Conservation (phyloP, 2,888 invertebrate species). For the Thera britannica region DNA sequence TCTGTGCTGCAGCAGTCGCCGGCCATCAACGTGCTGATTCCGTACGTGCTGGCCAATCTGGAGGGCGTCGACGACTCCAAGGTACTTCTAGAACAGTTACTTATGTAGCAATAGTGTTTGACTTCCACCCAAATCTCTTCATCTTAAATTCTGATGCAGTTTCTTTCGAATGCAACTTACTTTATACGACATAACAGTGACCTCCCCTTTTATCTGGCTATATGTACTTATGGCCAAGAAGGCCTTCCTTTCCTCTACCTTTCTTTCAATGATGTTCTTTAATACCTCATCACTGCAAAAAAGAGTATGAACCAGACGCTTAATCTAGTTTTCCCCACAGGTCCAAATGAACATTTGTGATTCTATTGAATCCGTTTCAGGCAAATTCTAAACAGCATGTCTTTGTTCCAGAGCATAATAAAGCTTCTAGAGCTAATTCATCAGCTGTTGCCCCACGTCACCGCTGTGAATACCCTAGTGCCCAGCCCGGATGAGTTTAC, state of each 20-base stretch:
- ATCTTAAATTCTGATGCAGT: too few relatives aligned
- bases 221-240: too few relatives aligned
- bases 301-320: too few relatives aligned
- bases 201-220: too few relatives aligned
- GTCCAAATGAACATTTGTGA: too few relatives aligned
- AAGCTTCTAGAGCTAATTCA: constrained; percentile 94
- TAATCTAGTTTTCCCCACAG: too few relatives aligned
- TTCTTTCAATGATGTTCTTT: too few relatives aligned
- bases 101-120: neutral
- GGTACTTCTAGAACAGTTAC: constrained; percentile 88
- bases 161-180: too few relatives aligned
- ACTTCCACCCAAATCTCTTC: too few relatives aligned
- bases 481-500: constrained; percentile 61
- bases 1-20: constrained; percentile 72
- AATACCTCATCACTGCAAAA: too few relatives aligned
- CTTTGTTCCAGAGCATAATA: constrained; percentile 89
- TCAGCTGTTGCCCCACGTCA: constrained; percentile 94
- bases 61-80: constrained; percentile 93
- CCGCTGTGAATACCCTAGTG: constrained; percentile 90
- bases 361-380: neutral
- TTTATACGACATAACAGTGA: too few relatives aligned
- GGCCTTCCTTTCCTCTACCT: too few relatives aligned
- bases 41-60: constrained; percentile 93
- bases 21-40: constrained; percentile 91
- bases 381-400: neutral